Evolutionary conservation across 2,113 vertebrate species (phyloP).

Genomic region (Phocoena sinus): DNA sequence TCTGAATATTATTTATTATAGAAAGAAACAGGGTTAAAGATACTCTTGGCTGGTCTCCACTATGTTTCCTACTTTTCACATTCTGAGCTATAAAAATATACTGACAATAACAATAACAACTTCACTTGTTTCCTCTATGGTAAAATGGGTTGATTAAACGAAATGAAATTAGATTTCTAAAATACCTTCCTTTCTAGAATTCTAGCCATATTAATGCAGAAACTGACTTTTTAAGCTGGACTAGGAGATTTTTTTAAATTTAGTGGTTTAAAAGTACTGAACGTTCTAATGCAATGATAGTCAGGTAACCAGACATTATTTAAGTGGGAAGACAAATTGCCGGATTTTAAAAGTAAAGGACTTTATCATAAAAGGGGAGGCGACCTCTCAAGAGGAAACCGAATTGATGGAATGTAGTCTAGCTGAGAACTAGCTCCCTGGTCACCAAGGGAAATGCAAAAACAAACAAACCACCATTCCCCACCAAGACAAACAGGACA

Average conservation of each 20-base stretch:
- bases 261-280: neutral
- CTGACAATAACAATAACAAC: neutral
- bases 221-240: neutral
- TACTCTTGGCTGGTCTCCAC: neutral
- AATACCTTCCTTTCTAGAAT: neutral
- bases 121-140: neutral
- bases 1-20: neutral
- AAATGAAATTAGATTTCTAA: neutral
- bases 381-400: neutral
- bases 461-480: neutral
- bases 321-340: neutral
- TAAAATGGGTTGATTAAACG: neutral
- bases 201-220: neutral
- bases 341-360: neutral
- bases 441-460: neutral
- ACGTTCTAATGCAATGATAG: neutral
- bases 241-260: neutral
- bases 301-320: neutral
- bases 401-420: neutral
- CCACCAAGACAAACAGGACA: neutral
- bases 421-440: neutral
- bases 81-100: neutral
- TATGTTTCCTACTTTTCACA: neutral
- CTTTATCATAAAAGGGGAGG: neutral
- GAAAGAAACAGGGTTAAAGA: neutral